phyloP scores from a whole-genome alignment of 1,140 invertebrate genomes.

The Conus ventricosus region DNA sequence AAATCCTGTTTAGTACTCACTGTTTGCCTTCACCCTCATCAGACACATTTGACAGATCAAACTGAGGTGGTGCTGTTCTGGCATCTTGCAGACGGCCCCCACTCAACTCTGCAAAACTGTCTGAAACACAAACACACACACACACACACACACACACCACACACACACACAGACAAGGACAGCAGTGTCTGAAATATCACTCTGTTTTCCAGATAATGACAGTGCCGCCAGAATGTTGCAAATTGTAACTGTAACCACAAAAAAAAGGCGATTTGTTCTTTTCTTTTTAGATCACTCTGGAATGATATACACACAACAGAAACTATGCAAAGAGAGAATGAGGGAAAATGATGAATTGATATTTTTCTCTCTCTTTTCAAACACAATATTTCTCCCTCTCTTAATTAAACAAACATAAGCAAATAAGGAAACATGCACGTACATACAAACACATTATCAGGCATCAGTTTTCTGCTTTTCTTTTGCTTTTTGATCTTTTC shows the following conservation, averaged over 20 bases:
- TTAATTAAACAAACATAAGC: background rate
- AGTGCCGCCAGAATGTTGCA: too few relatives aligned
- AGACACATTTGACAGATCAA: constrained; percentile 54
- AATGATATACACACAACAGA: too few relatives aligned
- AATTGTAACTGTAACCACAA: too few relatives aligned
- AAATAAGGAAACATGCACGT: background rate
- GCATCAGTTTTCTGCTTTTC: background rate
- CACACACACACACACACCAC: background rate
- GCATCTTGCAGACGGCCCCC: constrained; percentile 27
- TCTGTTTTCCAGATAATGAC: too few relatives aligned
- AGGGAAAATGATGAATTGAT: too few relatives aligned
- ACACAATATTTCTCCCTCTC: background rate
- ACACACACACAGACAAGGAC: background rate
- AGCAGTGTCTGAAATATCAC: background rate
- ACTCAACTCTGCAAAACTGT: constrained; percentile 54
- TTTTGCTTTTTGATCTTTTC: too few relatives aligned
- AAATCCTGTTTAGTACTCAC: background rate
- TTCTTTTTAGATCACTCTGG: too few relatives aligned
- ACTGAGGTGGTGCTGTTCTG: constrained; percentile 44
- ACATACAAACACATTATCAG: background rate
- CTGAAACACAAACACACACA: constrained; percentile 33
- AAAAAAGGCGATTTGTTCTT: too few relatives aligned
- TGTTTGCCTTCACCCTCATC: constrained; percentile 48
- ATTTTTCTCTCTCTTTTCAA: too few relatives aligned
- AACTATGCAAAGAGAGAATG: too few relatives aligned